Percentiles rank a stretch among this genome's conserved stretches.
Evolutionary conservation across 2,888 invertebrate genomes (phyloP).

Genomic region (Cheilosia vernalis): DNA sequence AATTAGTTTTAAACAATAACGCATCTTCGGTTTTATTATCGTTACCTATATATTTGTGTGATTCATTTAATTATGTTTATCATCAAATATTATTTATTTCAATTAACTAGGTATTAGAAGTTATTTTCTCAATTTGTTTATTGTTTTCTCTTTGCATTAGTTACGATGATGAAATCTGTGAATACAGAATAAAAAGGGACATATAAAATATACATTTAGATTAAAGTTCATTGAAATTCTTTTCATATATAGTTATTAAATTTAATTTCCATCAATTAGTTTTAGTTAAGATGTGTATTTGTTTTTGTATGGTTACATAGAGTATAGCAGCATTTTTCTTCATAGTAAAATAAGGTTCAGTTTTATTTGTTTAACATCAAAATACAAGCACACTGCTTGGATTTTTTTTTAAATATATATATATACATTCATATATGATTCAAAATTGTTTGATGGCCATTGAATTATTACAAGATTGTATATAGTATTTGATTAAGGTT

Average conservation of each 20-base stretch:
- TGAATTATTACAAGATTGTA: conserved; percentile 53
- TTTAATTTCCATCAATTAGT: conserved; percentile 14
- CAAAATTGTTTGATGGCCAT: conserved; percentile 21
- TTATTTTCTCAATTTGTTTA: conserved; percentile 15
- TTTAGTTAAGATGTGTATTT: conserved; percentile 36
- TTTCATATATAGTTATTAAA: conserved; percentile 37
- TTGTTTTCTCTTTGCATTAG: conserved; percentile 24
- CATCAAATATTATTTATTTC: neutral
- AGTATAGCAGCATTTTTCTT: conserved; percentile 57
- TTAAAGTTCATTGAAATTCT: conserved; percentile 55
- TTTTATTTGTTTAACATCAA: conserved; percentile 33
- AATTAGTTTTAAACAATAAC: conserved; percentile 68
- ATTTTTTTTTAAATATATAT: conserved; percentile 29
- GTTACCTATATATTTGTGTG: conserved; percentile 53
- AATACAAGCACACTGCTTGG: conserved; percentile 38
- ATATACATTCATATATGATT: conserved; percentile 36
- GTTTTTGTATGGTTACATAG: conserved; percentile 54
- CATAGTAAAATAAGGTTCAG: conserved; percentile 54
- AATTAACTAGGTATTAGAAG: conserved; percentile 42
- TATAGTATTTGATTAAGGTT: conserved; percentile 44
- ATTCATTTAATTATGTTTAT: conserved; percentile 22
- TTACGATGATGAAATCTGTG: conserved; percentile 50
- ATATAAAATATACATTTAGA: conserved; percentile 75
- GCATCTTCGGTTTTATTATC: conserved; percentile 62
- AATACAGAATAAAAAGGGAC: conserved; percentile 61